Evolutionary conservation across 2,797 vertebrate genomes (phyloP).

Genomic region (Microctenopoma steveboyesi): DNA sequence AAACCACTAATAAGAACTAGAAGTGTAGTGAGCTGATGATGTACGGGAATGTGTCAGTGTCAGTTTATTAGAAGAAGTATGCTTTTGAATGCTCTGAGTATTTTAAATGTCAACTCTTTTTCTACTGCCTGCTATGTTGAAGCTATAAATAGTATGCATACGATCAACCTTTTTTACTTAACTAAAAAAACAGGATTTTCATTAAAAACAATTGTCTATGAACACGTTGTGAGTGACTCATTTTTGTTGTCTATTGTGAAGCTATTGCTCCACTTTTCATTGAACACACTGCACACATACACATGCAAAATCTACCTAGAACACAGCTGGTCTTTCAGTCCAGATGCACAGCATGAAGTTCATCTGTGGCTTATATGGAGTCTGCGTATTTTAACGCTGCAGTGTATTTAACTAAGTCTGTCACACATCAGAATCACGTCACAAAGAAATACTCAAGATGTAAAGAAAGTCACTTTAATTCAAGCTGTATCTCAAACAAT

Average conservation of each 20-base stretch:
- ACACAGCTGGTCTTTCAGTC: no score
- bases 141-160: constrained; percentile 80
- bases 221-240: constrained; percentile 35
- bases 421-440: no score
- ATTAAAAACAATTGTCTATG: constrained; percentile 75
- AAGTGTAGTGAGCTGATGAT: constrained; percentile 51
- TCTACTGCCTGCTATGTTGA: constrained; percentile 81
- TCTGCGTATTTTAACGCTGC: no score
- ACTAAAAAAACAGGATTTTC: constrained; percentile 65
- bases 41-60: constrained; percentile 69
- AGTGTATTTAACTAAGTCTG: no score
- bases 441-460: no score
- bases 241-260: constrained; percentile 20
- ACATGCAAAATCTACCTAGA: no score
- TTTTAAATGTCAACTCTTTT: constrained; percentile 79
- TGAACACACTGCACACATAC: no score
- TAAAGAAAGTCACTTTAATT: no score
- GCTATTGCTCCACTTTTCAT: no score
- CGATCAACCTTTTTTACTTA: constrained; percentile 70
- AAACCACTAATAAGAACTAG: constrained; percentile 50
- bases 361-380: no score
- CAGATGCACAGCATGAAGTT: no score
- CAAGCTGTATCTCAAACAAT: no score
- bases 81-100: constrained; percentile 78
- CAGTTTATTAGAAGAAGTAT: constrained; percentile 67